phyloP scores from a whole-genome alignment of 2,888 invertebrate species.

The Laspeyria flexula region DNA sequence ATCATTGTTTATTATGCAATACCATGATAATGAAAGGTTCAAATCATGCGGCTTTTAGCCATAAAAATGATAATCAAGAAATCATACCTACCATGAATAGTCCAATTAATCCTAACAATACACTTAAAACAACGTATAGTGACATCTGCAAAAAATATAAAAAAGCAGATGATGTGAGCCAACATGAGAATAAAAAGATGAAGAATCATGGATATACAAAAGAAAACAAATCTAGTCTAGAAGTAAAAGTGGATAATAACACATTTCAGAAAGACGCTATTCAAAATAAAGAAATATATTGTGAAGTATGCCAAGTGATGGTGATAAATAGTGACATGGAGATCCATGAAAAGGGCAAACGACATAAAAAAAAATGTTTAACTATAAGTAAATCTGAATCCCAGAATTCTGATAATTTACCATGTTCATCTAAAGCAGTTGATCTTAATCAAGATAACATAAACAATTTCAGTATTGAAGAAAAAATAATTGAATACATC shows the following conservation, averaged over 20 bases:
- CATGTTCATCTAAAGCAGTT: not conserved
- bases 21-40: not conserved
- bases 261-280: not conserved
- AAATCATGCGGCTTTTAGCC: not conserved
- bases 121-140: constrained; percentile 5
- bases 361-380: not conserved
- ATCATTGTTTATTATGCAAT: constrained; percentile 30
- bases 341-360: not conserved
- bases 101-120: not conserved
- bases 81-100: not conserved
- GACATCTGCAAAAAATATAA: constrained; percentile 9
- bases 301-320: not conserved
- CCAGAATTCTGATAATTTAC: too few relatives aligned
- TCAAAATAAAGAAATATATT: not conserved
- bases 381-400: not conserved
- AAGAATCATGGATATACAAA: too few relatives aligned
- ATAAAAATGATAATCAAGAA: not conserved
- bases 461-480: not conserved
- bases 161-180: not conserved
- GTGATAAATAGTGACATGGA: not conserved
- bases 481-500: not conserved
- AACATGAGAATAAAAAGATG: too few relatives aligned
- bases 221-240: not conserved
- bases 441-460: not conserved
- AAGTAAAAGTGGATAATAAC: not conserved